These are phyloP conservation scores for Micoletzkya japonica DNA, from an alignment of 2,888 invertebrate genomes.

Conservation along the genomic window DNA sequence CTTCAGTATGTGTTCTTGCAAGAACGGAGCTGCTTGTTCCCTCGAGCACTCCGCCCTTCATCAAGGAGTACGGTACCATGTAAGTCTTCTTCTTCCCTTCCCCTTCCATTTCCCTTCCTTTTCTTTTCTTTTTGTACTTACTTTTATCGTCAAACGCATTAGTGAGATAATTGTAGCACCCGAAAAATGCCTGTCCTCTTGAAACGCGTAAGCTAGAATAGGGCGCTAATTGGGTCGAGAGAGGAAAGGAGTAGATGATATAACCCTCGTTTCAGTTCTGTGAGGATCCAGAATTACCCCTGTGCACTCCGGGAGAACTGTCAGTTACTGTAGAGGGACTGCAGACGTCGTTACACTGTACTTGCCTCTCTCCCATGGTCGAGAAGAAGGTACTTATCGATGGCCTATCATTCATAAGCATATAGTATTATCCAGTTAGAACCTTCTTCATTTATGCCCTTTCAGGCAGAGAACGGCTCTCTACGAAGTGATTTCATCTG, in stretches of 20 bases:
- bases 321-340: conserved; percentile 38
- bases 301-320: conserved; percentile 33
- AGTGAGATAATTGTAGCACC: too few relatives aligned
- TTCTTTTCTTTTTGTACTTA: too few relatives aligned
- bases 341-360: conserved; percentile 42
- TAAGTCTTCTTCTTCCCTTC: not conserved
- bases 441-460: too few relatives aligned
- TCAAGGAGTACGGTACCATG: conserved; percentile 18
- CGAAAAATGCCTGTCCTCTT: too few relatives aligned
- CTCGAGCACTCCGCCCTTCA: not conserved
- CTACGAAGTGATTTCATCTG: not conserved
- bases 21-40: not conserved
- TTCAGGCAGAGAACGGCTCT: not conserved
- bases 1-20: conserved; percentile 21
- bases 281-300: conserved; percentile 30
- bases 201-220: too few relatives aligned
- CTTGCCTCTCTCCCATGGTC: conserved; percentile 32
- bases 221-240: too few relatives aligned
- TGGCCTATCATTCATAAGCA: too few relatives aligned
- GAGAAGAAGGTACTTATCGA: conserved; percentile 10
- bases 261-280: conserved; percentile 39
- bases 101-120: too few relatives aligned
- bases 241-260: too few relatives aligned
- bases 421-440: too few relatives aligned
- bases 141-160: too few relatives aligned